phyloP scores from a whole-genome alignment of 2,888 invertebrate genomes.

The Mayetiola destructor region DNA sequence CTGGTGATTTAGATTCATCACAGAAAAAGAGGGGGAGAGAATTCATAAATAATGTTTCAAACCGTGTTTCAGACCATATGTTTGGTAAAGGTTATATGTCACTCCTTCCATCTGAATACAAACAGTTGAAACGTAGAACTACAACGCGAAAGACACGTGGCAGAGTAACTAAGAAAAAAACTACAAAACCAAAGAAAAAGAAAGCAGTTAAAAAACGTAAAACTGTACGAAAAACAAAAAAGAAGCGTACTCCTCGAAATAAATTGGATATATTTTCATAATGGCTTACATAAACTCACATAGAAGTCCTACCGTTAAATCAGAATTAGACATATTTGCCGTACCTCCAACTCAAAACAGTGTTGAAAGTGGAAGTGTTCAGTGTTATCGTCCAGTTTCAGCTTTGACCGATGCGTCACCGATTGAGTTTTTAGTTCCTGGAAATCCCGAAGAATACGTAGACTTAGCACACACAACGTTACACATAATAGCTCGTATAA shows the following conservation, averaged over 20 bases:
- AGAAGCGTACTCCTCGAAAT: background rate
- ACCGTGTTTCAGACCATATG: background rate
- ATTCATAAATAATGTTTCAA: background rate
- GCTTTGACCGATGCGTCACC: background rate
- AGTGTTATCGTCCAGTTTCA: background rate
- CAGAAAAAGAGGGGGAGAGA: background rate
- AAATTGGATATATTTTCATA: background rate
- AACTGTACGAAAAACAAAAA: too few species aligned
- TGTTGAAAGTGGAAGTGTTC: background rate
- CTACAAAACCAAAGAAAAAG: background rate
- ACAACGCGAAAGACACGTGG: background rate
- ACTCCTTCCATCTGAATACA: background rate
- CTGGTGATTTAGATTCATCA: background rate
- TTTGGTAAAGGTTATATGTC: background rate
- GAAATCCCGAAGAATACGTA: conserved; percentile 8
- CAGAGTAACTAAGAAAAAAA: too few species aligned
- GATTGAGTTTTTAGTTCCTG: conserved; percentile 13
- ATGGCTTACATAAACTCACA: background rate
- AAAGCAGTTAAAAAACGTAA: too few species aligned
- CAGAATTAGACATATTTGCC: conserved; percentile 1
- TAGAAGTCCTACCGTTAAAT: background rate
- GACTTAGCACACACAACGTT: conserved; percentile 11
- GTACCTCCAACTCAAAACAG: background rate
- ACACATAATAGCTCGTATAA: background rate
- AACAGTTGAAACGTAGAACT: background rate